Percentiles rank a stretch among this genome's conserved stretches.
These are phyloP conservation scores for Mastomys coucha DNA, from an alignment of 2,113 vertebrate species.

Conservation along the genomic window DNA sequence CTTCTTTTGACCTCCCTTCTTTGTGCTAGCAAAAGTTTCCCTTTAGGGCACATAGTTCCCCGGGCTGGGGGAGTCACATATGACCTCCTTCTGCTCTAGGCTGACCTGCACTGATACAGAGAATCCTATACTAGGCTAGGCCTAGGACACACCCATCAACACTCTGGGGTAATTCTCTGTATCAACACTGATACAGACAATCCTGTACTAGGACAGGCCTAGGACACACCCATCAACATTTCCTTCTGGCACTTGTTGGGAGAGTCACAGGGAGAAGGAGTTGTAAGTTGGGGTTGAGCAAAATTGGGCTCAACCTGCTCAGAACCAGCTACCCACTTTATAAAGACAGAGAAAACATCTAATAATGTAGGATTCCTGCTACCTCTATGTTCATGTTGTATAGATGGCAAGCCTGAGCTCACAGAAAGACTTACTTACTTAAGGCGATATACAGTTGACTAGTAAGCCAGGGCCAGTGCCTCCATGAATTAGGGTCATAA, in stretches of 20 bases:
- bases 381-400: not conserved
- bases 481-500: not conserved
- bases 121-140: not conserved
- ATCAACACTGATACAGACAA: not conserved
- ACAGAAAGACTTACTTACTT: not conserved
- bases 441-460: not conserved
- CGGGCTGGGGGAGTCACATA: not conserved
- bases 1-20: not conserved
- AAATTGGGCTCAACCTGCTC: not conserved
- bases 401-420: not conserved
- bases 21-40: not conserved
- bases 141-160: slow-evolving; percentile 4
- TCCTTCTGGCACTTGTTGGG: slow-evolving; percentile 25
- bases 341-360: not conserved
- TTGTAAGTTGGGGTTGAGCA: not conserved
- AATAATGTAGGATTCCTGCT: not conserved
- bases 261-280: not conserved
- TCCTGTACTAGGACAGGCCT: not conserved
- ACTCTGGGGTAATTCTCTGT: slow-evolving; percentile 5
- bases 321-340: slow-evolving; percentile 48
- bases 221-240: not conserved
- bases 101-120: not conserved
- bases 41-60: not conserved
- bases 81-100: not conserved
- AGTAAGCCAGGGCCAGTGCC: not conserved